Conservation (phyloP, 1,140 invertebrate species). For the Rhyacophila brunnea region DNA sequence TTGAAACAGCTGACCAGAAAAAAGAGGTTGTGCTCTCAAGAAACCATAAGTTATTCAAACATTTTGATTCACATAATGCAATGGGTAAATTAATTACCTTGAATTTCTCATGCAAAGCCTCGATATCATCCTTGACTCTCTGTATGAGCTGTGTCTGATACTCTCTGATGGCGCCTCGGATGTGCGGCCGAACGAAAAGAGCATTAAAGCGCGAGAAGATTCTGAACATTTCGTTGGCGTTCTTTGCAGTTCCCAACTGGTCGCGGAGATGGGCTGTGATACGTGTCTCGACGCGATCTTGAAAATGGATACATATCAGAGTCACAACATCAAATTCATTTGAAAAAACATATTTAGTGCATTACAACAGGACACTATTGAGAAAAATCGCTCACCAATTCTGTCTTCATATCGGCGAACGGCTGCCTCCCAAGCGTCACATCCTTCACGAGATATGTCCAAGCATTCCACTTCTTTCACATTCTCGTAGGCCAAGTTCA, state of each 20-base stretch:
- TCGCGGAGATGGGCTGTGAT: constrained; percentile 96
- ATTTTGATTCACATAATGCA: not conserved
- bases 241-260: constrained; percentile 96
- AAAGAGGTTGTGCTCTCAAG: too few species aligned
- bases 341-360: too few species aligned
- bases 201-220: constrained; percentile 99
- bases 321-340: too few species aligned
- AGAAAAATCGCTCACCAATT: constrained; percentile 63
- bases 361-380: too few species aligned
- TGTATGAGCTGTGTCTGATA: constrained; percentile 99
- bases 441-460: constrained; percentile 95
- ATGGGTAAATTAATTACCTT: constrained; percentile 65
- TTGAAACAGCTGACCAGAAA: too few species aligned
- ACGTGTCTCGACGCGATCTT: constrained; percentile 89
- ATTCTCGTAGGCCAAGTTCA: constrained; percentile 96
- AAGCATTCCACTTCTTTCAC: constrained; percentile 98
- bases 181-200: constrained; percentile 96
- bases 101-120: constrained; percentile 96
- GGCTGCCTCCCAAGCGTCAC: constrained; percentile 96
- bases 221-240: constrained; percentile 99
- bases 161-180: constrained; percentile 96
- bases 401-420: constrained; percentile 94
- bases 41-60: not conserved
- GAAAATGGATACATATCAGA: too few species aligned
- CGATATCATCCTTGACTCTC: constrained; percentile 98